phyloP scores from a whole-genome alignment of 2,888 invertebrate genomes.

The Lasioglossum pauxillum region DNA sequence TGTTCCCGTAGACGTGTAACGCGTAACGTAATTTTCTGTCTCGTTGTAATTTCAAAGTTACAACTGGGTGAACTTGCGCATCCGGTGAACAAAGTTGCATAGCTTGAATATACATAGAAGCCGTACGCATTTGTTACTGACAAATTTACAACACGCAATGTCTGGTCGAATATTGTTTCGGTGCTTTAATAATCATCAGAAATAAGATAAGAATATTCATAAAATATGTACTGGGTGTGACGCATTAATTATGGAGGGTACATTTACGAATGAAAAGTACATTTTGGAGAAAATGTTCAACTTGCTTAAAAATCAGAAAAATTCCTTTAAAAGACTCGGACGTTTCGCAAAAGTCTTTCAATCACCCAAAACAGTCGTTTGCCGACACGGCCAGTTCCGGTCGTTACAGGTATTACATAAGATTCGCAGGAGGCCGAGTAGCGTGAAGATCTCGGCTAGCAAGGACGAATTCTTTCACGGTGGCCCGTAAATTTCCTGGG shows the following conservation, averaged over 20 bases:
- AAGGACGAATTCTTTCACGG: conserved; percentile 60
- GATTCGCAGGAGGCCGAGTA: conserved; percentile 29
- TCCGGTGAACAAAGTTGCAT: not conserved
- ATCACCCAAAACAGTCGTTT: not conserved
- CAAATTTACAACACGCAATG: not conserved
- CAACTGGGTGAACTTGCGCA: not conserved
- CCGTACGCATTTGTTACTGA: not conserved
- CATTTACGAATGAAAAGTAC: not conserved
- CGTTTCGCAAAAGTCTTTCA: too few relatives aligned
- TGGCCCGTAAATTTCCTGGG: conserved; percentile 50
- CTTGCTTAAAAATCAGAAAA: not conserved
- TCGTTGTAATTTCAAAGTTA: not conserved
- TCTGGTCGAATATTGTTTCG: not conserved
- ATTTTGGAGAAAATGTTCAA: not conserved
- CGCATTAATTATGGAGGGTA: not conserved
- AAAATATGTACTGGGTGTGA: too few relatives aligned
- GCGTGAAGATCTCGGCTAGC: conserved; percentile 44
- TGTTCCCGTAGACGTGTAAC: not conserved
- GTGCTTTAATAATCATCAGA: not conserved
- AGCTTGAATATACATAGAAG: not conserved
- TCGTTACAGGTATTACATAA: conserved; percentile 38
- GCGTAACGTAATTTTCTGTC: not conserved
- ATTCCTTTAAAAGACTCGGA: too few relatives aligned
- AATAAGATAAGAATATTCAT: not conserved
- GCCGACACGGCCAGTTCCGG: conserved; percentile 31